Base-by-base conservation (phyloP, 2,797 vertebrate genomes). In the Adrianichthys oophorus region DNA sequence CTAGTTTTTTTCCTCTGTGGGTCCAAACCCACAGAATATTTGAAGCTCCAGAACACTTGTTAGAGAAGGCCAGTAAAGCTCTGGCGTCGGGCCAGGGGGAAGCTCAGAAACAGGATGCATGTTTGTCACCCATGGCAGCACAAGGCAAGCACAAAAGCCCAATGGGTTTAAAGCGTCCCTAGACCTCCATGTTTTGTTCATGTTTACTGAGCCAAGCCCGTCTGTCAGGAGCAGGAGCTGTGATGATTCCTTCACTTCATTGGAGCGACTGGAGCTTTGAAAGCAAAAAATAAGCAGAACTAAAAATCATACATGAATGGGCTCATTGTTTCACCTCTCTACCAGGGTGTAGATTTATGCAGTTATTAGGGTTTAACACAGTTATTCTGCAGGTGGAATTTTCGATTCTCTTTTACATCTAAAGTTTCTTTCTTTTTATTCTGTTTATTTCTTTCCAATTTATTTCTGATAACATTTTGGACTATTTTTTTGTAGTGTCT, bases 151-250 rank as follows among this genome's bases (percentile, higher is more conserved):
- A 80, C 68, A 71, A 75, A 76, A 78, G 61, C 69, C 73, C 18
- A 29, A 5, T 41, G 26, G 62, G 49, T 24, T 59, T 62, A 65
- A 85, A 84, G 66, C 69, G 72, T 70, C 69, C 47, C 5, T 19
- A 69, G 82, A 78, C 59, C 59, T 64, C 1, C 0, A 0, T 37
- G 67, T 73, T 83, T 86, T 87, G 78, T 89, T 81, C 77, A 21
- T 71, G 64, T 62, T 69, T 79, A 70, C 74, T 84, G 80, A 77
- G 59, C 73, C 73, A 63, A 62, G 62, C 61, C 71, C 23, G 72
- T 57, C 47, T 68, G 63, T 72, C 61, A 42, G 70, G 64, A 74
- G 62, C 52, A n/a, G 10, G 12, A 16, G 21, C 21, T 60, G 50
- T 42, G 59, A 48, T 41, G 51, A 10, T 56, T 42, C 41, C 16